phyloP scores from a whole-genome alignment of 2,888 invertebrate species.

The Ceramica pisi region DNA sequence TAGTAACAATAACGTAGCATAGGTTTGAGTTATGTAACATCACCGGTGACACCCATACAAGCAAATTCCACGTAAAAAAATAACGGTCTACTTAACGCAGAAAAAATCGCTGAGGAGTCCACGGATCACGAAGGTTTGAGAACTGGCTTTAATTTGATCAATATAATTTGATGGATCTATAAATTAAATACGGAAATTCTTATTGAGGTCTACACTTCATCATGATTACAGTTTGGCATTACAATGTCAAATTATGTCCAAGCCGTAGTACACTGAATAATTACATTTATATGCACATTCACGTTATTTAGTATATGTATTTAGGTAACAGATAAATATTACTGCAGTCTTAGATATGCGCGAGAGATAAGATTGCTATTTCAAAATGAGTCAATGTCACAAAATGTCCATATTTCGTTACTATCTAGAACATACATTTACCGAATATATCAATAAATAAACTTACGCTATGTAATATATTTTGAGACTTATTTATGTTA shows the following conservation, averaged over 20 bases:
- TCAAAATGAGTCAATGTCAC: conserved; percentile 42
- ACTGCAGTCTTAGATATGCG: conserved; percentile 54
- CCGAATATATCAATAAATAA: conserved; percentile 53
- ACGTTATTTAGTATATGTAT: conserved; percentile 21
- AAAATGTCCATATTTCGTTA: conserved; percentile 20
- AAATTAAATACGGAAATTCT: conserved; percentile 34
- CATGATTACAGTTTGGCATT: conserved; percentile 35
- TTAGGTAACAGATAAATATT: conserved; percentile 47
- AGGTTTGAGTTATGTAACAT: too few species aligned
- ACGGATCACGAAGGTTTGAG: neutral
- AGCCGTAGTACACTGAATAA: conserved; percentile 1
- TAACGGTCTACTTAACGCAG: neutral
- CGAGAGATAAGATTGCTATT: conserved; percentile 48
- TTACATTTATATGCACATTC: conserved; percentile 25
- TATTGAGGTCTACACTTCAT: conserved; percentile 8
- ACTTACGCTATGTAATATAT: conserved; percentile 41
- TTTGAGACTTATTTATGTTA: conserved; percentile 47
- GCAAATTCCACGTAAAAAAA: too few species aligned
- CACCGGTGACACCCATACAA: too few species aligned
- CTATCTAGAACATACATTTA: conserved; percentile 23
- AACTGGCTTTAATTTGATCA: too few species aligned
- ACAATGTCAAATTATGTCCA: conserved; percentile 19
- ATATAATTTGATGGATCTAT: neutral
- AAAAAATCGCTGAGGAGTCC: neutral
- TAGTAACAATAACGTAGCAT: too few species aligned